phyloP scores from a whole-genome alignment of 2,113 vertebrate genomes.

The Candoia aspera region DNA sequence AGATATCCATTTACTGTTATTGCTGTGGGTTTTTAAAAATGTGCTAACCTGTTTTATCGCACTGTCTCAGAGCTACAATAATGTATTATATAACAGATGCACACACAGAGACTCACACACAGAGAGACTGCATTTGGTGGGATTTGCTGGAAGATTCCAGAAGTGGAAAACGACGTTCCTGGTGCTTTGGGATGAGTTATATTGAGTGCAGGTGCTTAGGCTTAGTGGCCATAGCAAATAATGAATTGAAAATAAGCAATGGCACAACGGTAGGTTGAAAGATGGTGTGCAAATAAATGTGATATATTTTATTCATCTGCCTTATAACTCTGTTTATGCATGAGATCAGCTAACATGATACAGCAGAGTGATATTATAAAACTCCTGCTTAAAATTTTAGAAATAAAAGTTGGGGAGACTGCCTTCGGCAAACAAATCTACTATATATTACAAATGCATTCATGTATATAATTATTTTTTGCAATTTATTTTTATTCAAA shows the following conservation, averaged over 20 bases:
- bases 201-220: background rate
- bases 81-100: background rate
- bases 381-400: background rate
- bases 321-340: constrained; percentile 1
- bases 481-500: background rate
- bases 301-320: constrained; percentile 16
- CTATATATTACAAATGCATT: background rate
- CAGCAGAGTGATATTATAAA: background rate
- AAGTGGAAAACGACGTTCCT: background rate
- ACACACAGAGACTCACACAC: background rate
- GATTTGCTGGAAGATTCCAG: fast-evolving
- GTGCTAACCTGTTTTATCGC: background rate
- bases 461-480: background rate
- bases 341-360: background rate
- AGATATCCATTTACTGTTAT: fast-evolving
- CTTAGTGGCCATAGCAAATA: constrained; percentile 2
- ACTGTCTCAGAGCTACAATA: background rate
- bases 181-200: constrained; percentile 15
- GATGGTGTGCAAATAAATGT: constrained; percentile 6
- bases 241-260: background rate
- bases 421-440: background rate
- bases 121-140: fast-evolving
- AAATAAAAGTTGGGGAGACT: background rate
- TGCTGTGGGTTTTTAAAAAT: background rate
- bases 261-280: background rate